Base-by-base conservation (phyloP, 2,113 vertebrate genomes). In the Cyprinodon tularosa region DNA sequence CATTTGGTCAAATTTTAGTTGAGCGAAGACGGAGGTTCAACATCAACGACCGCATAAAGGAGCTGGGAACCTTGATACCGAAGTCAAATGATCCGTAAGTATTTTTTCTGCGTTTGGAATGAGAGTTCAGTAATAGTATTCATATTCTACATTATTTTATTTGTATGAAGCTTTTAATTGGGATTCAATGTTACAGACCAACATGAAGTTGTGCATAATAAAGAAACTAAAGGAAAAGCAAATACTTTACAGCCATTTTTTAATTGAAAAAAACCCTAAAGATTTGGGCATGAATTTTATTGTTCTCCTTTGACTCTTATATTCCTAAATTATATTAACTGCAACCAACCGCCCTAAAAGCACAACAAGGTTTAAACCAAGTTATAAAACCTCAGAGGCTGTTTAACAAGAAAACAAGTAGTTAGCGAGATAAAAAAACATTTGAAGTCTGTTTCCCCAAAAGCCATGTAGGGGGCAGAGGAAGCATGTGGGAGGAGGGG, bases 1-100 rank as follows among this genome's bases (percentile, higher is more conserved):
- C 12, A 29, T 66, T 48, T 13, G 20, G 17, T 39, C 11, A 6
- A 42, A 37, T 84, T 84, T 42, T 76, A 98, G 96, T 98, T 80
- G 97, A 98, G 87, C 94, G 97, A 53, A 93, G 97, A 78, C 92
- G 97, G 65, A 93, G 97, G 72, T 98, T 97, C 89, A 98, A 98
- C 89, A 98, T 98, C 83, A 97, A 97, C 1, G 96, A 98, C 86
- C 94, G 96, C 68, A 97, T 98, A 90, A 98, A 98, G 89, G 97
- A 98, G 74, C 92, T 98, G 60, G 96, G 96, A 70, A 96, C 94
- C 4, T 90, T 97, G 68, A 97, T 98, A 82, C 96, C 96, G 29
- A 98, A 97, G 86, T 97, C 96, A 65, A 97, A 93, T 60, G 96
- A 97, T 84, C 96, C 96, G 96, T 97, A 83, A 96, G 96, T 97